These are phyloP conservation scores for Archivesica marissinica DNA, from an alignment of 1,140 invertebrate species.

Conservation along the genomic window DNA sequence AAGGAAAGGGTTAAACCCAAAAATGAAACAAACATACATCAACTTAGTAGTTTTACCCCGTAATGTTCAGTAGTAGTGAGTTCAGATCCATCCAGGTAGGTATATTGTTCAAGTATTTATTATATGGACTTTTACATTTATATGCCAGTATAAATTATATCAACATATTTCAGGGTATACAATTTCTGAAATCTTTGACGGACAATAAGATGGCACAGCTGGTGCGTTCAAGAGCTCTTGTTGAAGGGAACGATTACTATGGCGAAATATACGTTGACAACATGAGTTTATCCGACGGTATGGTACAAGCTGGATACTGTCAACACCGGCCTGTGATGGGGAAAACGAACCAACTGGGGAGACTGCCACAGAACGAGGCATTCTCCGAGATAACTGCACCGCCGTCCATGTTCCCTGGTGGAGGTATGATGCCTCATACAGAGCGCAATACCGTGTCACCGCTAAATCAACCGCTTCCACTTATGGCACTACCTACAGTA, in stretches of 20 bases:
- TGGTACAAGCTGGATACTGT: conserved; percentile 67
- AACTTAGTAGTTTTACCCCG: too few relatives aligned
- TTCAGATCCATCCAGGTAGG: too few relatives aligned
- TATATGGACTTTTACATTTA: too few relatives aligned
- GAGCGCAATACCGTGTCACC: conserved; percentile 22
- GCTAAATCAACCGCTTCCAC: not conserved
- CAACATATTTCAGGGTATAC: conserved; percentile 65
- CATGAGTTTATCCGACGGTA: conserved; percentile 57
- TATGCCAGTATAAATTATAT: too few relatives aligned
- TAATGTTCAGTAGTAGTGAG: too few relatives aligned
- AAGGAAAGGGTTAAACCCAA: too few relatives aligned
- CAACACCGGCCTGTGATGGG: conserved; percentile 55
- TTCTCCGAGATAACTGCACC: not conserved
- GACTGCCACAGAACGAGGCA: not conserved
- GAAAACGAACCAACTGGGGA: conserved; percentile 2
- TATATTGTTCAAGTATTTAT: too few relatives aligned
- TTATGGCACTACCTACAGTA: not conserved
- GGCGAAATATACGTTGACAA: conserved; percentile 62
- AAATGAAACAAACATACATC: too few relatives aligned
- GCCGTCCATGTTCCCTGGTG: not conserved
- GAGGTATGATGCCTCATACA: not conserved
- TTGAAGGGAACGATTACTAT: conserved; percentile 67
- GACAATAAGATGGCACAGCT: conserved; percentile 59
- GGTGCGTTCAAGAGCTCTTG: conserved; percentile 40
- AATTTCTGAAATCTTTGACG: conserved; percentile 65